Percentiles rank a stretch among this genome's conserved stretches.
Evolutionary conservation across 2,888 invertebrate genomes (phyloP).

Genomic region (Psococerastis gibbosa): DNA sequence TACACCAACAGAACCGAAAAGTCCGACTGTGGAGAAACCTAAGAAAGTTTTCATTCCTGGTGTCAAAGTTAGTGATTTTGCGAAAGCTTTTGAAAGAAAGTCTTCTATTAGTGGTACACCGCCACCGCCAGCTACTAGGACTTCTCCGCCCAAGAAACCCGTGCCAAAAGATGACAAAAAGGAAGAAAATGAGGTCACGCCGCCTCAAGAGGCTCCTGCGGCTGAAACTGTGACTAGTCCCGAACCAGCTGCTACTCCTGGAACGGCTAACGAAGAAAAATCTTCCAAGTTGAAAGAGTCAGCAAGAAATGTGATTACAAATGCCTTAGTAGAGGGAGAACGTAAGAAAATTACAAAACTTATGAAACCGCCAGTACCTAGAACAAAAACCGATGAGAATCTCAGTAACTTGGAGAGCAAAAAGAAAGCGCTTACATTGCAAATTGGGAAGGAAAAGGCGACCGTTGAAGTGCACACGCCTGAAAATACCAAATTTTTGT

Average conservation of each 20-base stretch:
- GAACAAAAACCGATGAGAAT: conserved; percentile 23
- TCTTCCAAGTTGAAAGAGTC: conserved; percentile 12
- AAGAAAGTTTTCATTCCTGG: conserved; percentile 65
- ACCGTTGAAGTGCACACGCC: conserved; percentile 26
- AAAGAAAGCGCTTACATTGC: conserved; percentile 3
- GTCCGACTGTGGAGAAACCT: conserved; percentile 35
- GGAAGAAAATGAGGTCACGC: conserved; percentile 20
- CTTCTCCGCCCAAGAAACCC: conserved; percentile 23
- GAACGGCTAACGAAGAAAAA: conserved; percentile 11
- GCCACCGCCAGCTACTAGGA: conserved; percentile 24
- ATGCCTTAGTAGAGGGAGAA: conserved; percentile 9
- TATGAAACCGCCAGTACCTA: conserved; percentile 16
- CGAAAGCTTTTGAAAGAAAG: conserved; percentile 69
- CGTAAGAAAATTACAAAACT: conserved; percentile 18
- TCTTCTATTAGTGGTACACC: conserved; percentile 29
- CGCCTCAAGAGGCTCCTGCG: conserved; percentile 14
- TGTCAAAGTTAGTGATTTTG: conserved; percentile 71
- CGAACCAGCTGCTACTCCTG: conserved; percentile 22
- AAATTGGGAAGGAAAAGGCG: conserved; percentile 18
- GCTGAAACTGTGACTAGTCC: conserved; percentile 23
- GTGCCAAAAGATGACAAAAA: conserved; percentile 24
- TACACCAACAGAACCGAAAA: conserved; percentile 22
- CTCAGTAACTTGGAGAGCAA: conserved; percentile 19
- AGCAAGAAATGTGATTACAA: conserved; percentile 7
- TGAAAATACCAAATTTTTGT: conserved; percentile 22